Base-by-base conservation (phyloP, 2,888 invertebrate genomes). In the Coleophora deauratella region DNA sequence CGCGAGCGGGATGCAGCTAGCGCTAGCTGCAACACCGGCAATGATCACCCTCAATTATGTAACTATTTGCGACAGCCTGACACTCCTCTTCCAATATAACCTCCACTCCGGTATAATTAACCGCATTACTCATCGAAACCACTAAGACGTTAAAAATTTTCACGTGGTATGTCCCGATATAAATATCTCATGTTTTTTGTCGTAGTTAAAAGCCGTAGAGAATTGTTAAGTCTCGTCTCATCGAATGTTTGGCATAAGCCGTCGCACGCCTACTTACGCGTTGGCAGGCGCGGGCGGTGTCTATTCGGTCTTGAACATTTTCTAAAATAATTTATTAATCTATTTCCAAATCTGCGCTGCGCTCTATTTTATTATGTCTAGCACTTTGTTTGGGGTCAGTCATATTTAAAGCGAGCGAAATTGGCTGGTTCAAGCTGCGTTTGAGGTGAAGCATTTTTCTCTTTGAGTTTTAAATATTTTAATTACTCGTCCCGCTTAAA, bases 1-100 rank as follows among this genome's bases (percentile, higher is more conserved):
- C 69, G 72, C 58, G 75, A 76, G 74, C 66, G 71, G 76, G 78
- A 78, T 72, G 69, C 68, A 70, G 60, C 70, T 74, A 74, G 58
- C 49, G 14, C 41, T 11, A 27, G 33, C 33, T 35, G 40, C 40
- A 36, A 54, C 50, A 47, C 48, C 51, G 50, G 48, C 50, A 3
- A 11, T 2, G 9, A 33, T 14, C 33, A 14, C 14, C 12, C 12
- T 33, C 14, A 33, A 35, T 35, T 35, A 35, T 6, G 11, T 35
- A 35, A 27, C 27, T 35, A 34, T 15, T 35, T 9, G 27, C 38
- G 9, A 27, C 27, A 35, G 35, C 31, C 35, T 38, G 38, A 27
- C 38, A 11, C 33, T 27, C 27, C 35, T 35, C 27, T 27, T 27
- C 27, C 9, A 34, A 34, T 12, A 12, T 11, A 27, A 27, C 13